Percentiles rank a stretch among this genome's conserved stretches.
These are phyloP conservation scores for Mnemiopsis leidyi DNA, from an alignment of 37 sponge, comb jelly and placozoan genomes.

Conservation along the genomic window DNA sequence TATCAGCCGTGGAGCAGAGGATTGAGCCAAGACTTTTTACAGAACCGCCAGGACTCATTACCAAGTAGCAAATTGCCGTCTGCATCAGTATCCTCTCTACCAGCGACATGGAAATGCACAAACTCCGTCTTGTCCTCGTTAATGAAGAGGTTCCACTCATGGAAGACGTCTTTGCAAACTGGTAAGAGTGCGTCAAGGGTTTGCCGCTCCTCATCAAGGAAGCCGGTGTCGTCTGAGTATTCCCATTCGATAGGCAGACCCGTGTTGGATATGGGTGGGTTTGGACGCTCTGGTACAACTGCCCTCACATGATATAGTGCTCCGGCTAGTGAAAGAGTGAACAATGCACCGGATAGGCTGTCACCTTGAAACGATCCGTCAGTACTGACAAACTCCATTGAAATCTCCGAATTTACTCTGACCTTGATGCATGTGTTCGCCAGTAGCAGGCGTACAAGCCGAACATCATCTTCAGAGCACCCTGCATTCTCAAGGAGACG, in stretches of 20 bases:
- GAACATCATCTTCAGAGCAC: too few relatives aligned
- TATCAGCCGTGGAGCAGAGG: too few relatives aligned
- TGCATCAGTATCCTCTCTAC: not conserved
- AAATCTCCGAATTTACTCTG: too few relatives aligned
- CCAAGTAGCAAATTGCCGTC: not conserved
- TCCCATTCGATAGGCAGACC: constrained; percentile 57
- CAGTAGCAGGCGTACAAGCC: not conserved
- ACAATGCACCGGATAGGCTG: too few relatives aligned
- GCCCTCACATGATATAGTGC: too few relatives aligned
- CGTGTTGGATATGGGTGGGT: constrained; percentile 22
- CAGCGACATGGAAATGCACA: constrained; percentile 38
- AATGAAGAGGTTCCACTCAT: constrained; percentile 28
- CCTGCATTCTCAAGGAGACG: not conserved
- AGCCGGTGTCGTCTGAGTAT: constrained; percentile 54
- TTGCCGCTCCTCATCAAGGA: constrained; percentile 7
- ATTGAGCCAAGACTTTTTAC: too few relatives aligned
- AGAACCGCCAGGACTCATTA: constrained; percentile 63
- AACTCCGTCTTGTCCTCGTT: constrained; percentile 48
- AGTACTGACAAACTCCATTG: too few relatives aligned
- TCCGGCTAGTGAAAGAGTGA: too few relatives aligned
- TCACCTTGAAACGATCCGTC: too few relatives aligned
- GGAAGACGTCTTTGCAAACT: not conserved
- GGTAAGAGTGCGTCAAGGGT: not conserved
- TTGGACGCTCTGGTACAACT: too few relatives aligned
- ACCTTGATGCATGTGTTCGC: not conserved